phyloP scores from a whole-genome alignment of 2,888 invertebrate species.

The Rambutsinella grinnellia region DNA sequence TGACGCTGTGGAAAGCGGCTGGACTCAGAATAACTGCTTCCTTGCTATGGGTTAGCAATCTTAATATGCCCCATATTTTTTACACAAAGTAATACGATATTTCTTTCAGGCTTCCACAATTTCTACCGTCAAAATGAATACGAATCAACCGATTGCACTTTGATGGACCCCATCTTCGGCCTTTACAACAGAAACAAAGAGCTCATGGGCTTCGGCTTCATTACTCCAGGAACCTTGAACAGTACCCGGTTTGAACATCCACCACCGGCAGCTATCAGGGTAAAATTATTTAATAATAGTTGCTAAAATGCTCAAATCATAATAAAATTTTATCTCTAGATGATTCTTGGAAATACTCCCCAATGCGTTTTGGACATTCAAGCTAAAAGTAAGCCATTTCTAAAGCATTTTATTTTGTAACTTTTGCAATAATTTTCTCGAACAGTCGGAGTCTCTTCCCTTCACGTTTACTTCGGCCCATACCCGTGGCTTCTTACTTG shows the following conservation, averaged over 20 bases:
- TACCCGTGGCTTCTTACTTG: conserved; percentile 47
- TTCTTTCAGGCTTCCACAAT: conserved; percentile 38
- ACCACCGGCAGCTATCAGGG: conserved; percentile 48
- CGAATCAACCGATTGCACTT: conserved; percentile 39
- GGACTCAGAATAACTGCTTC: conserved; percentile 60
- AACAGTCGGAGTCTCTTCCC: conserved; percentile 46
- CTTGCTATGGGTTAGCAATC: conserved; percentile 63
- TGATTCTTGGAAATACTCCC: conserved; percentile 43
- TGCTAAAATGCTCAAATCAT: conserved; percentile 4
- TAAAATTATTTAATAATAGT: too few relatives aligned
- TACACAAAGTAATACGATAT: background rate
- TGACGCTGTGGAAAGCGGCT: conserved; percentile 40
- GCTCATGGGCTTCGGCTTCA: conserved; percentile 60
- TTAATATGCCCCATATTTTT: too few relatives aligned
- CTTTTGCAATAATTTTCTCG: background rate
- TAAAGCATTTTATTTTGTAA: background rate
- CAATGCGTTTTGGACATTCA: conserved; percentile 30
- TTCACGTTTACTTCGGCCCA: conserved; percentile 57
- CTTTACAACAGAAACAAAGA: conserved; percentile 50
- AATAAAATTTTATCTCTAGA: conserved; percentile 7
- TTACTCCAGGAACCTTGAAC: conserved; percentile 44
- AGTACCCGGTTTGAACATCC: conserved; percentile 55
- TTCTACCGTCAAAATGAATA: conserved; percentile 43
- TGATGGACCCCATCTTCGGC: conserved; percentile 50
- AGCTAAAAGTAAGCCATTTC: background rate